Base-by-base conservation (phyloP, 23 tunicate species). In the Pegea sp. region DNA sequence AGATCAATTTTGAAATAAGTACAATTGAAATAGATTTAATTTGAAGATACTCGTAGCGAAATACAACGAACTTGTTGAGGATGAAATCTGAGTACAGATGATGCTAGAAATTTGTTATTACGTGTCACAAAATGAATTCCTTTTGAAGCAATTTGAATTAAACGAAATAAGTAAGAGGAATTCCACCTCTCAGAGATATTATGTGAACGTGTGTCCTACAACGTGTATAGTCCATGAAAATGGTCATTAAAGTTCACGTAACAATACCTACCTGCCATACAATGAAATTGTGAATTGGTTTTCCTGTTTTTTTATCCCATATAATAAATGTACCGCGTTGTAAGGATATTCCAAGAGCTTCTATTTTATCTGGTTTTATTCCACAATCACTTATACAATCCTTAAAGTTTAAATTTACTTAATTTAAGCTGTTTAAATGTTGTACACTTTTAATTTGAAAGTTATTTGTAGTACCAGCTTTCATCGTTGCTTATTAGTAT, bases 231-330 rank as follows among this genome's bases (percentile, higher is more conserved):
- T 51, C 16, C 56, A 51, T 19, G 16, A 7, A 20, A 26, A 25
- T 1, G 0, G 28, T 13, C 0, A 56, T 56, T 25, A 16, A 18
- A 56, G 24, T 60, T 22, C 16, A 23, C 21, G 20, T 43, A 24
- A 60, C 43, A 42, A 21, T 21, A 8, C 22, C 11, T 42, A 77
- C 96, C 87, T 90, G 98, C 98, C 98, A 90, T 3, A 80, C 89
- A 3, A 77, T 61, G 31, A 90, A 77, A 46, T 90, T 78, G 34
- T 71, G 81, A 23, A 65, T 70, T 0, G 75, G 75, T 63, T 77
- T 77, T 56, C 78, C 89, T 49, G 66, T 67, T 24, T 49, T 34
- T 57, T 57, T 64, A 34, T 90, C 75, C 98, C 98, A 90, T 5
- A 78, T 30, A 16, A 67, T 42, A 25, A 81, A 65, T 7, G 98